Conservation (phyloP, 1,140 invertebrate species). For the Spodoptera litura region DNA sequence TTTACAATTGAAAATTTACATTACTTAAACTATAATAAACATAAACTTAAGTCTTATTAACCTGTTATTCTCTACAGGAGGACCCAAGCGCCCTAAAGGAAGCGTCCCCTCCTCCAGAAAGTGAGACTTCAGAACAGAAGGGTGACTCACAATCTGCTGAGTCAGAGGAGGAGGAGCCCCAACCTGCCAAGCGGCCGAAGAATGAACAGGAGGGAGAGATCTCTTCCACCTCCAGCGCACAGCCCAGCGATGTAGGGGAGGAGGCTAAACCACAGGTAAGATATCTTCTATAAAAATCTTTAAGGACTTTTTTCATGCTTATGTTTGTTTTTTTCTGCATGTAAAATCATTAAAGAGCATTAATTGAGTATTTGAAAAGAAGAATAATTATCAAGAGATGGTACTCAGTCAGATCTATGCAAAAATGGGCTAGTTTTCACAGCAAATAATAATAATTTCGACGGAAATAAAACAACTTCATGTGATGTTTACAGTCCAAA, state of each 20-base stretch:
- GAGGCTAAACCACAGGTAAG: constrained; percentile 63
- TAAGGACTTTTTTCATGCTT: too few species aligned
- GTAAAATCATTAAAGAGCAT: too few species aligned
- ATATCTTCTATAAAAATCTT: background rate
- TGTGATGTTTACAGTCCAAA: too few species aligned
- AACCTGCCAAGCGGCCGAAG: constrained; percentile 49
- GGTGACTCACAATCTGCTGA: constrained; percentile 40
- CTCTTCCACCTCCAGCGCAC: constrained; percentile 68
- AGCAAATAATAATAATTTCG: too few species aligned
- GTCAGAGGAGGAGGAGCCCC: constrained; percentile 48
- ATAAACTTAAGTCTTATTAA: background rate
- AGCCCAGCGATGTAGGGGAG: constrained; percentile 50
- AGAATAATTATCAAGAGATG: too few species aligned
- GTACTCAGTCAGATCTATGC: too few species aligned
- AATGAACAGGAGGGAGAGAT: constrained; percentile 76
- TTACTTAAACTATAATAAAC: too few species aligned
- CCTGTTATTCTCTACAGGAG: constrained; percentile 54
- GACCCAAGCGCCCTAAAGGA: constrained; percentile 67
- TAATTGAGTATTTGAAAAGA: too few species aligned
- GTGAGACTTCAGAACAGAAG: constrained; percentile 60
- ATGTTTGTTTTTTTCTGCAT: too few species aligned
- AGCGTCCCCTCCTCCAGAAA: constrained; percentile 63
- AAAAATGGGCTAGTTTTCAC: too few species aligned
- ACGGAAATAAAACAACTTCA: too few species aligned
- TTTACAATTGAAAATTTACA: too few species aligned